Base-by-base conservation (phyloP, 2,113 vertebrate species). In the Pongo abelii region DNA sequence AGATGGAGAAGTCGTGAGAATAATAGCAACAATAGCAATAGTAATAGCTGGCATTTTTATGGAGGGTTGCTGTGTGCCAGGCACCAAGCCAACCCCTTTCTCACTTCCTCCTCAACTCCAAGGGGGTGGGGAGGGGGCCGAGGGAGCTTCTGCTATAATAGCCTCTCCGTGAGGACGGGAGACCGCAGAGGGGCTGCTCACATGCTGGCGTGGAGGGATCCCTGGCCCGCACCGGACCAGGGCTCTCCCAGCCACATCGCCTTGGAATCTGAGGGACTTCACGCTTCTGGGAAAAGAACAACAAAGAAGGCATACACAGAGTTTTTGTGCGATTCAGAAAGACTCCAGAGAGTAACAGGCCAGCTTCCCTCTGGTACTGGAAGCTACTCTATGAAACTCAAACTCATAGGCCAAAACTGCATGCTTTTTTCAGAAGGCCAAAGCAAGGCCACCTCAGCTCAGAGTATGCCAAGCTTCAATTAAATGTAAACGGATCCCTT, bases 61-160 rank as follows among this genome's bases (percentile, higher is more conserved):
- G 46, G 70, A 83, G 89, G 67, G 40, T 25, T 75, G 64, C 93
- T 80, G 30, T 40, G 84, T 55, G 72, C 84, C 95, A 92, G 95
- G 67, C 87, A 32, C 7, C 0, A 3, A 75, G 86, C 94, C 77
- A 67, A 84, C 38, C 25, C 46, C 94, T 80, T 84, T 77, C 93
- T 72, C 84, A 48, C 40, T 55, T 89, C 91, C 57, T 57, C 67
- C 43, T 81, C 70, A 52, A 52, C 61, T 59, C 80, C 46, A 11
- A 89, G 78, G 72, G 30, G 61, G 64, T 6, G 23, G 38, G 50
- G 69, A 64, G 50, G 22, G 77, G 20, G 30, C 11, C 16, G 7
- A 11, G 70, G 55, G 43, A 32, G 20, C 77, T 43, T 64, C 67
- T 77, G 67, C 55, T 72, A 0, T 8, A 14, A 35, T 17, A 8